Conservation (phyloP, 1,140 invertebrate species). For the Leptonema lineaticorne region DNA sequence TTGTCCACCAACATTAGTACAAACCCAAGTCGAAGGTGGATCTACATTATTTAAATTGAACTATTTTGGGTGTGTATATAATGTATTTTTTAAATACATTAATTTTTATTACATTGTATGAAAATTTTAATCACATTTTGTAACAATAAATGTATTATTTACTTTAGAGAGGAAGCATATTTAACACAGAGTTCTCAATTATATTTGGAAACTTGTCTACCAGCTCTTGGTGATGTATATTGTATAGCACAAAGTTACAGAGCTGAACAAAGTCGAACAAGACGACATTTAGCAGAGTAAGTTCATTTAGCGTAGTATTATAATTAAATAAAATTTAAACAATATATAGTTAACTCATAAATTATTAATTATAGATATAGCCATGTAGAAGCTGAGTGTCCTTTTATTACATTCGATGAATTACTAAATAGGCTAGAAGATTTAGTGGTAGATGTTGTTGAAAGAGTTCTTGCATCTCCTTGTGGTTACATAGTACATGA, state of each 20-base stretch:
- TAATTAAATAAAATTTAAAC: background rate
- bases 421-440: conserved; percentile 90
- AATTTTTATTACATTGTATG: conserved; percentile 10
- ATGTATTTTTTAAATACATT: background rate
- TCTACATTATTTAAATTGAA: conserved; percentile 95
- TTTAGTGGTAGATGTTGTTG: conserved; percentile 93
- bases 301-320: conserved; percentile 38
- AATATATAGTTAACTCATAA: background rate
- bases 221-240: conserved; percentile 94
- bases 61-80: conserved; percentile 80
- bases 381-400: conserved; percentile 95
- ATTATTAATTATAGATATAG: conserved; percentile 70
- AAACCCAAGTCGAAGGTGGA: conserved; percentile 96
- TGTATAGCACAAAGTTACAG: conserved; percentile 97
- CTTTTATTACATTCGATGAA: conserved; percentile 94
- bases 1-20: conserved; percentile 95
- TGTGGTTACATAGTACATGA: conserved; percentile 80
- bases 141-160: conserved; percentile 21
- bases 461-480: conserved; percentile 85
- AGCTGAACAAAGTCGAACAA: conserved; percentile 94
- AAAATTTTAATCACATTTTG: conserved; percentile 6
- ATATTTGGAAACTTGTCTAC: conserved; percentile 96
- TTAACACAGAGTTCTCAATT: conserved; percentile 97
- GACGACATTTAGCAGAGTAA: conserved; percentile 94
- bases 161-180: conserved; percentile 79